Percentiles rank a stretch among this genome's conserved stretches.
Evolutionary conservation across 2,797 vertebrate species (phyloP).

Genomic region (Eurystomus glaucurus): DNA sequence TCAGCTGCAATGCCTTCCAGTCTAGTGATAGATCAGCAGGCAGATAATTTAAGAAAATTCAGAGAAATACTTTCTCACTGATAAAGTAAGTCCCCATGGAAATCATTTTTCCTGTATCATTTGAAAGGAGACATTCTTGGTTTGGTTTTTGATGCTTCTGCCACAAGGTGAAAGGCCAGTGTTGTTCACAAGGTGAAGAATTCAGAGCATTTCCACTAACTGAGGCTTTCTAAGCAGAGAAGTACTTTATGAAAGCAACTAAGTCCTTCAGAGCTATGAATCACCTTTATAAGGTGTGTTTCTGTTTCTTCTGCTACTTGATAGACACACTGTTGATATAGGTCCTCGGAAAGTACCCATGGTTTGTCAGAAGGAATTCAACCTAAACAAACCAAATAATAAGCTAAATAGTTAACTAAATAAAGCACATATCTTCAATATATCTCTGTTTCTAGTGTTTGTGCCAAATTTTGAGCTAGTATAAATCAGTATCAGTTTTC

Average conservation of each 20-base stretch:
- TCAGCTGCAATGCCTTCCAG: not conserved
- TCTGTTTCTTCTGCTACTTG: not conserved
- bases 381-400: not conserved
- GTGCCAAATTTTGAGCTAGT: not conserved
- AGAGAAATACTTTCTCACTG: not conserved
- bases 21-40: not conserved
- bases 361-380: not conserved
- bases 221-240: not conserved
- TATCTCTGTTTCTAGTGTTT: not conserved
- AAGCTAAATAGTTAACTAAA: not conserved
- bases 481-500: not conserved
- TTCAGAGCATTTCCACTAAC: not conserved
- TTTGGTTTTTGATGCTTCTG: not conserved
- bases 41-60: not conserved
- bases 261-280: not conserved
- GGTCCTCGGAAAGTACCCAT: not conserved
- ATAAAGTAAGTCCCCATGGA: not conserved
- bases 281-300: not conserved
- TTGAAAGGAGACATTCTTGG: not conserved
- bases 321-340: not conserved
- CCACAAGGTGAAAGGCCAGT: not conserved
- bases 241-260: not conserved
- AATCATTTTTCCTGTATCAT: not conserved
- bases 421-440: not conserved
- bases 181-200: not conserved